Percentiles rank a stretch among this genome's conserved stretches.
phyloP scores from a whole-genome alignment of 2,797 vertebrate species.

The Peromyscus attwateri region DNA sequence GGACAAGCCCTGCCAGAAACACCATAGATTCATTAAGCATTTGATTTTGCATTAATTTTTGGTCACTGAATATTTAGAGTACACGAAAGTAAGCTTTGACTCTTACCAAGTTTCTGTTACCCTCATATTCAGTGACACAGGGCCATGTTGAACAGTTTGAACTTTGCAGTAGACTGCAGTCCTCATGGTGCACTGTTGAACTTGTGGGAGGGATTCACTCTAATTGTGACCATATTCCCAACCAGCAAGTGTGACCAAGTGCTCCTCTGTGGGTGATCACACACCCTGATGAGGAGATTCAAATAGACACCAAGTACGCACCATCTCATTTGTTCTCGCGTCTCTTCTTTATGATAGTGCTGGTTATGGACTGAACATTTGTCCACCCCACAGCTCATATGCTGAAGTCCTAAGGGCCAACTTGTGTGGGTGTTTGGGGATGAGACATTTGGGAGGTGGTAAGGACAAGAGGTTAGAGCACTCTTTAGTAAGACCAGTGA shows the following conservation, averaged over 20 bases:
- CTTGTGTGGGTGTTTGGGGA: no score
- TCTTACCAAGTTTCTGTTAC: background rate
- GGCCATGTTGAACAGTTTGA: background rate
- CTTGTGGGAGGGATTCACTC: background rate
- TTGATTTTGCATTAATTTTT: background rate
- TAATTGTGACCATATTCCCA: accelerated
- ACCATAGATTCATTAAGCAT: background rate
- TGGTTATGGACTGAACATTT: no score
- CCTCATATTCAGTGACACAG: background rate
- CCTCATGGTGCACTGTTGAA: background rate
- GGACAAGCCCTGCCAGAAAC: background rate
- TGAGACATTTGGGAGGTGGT: background rate
- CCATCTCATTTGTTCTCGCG: accelerated
- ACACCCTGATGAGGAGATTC: accelerated
- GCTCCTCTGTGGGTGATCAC: accelerated
- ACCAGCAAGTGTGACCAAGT: accelerated
- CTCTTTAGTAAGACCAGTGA: background rate
- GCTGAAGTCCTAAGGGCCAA: background rate
- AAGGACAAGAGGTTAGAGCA: no score
- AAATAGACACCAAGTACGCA: no score
- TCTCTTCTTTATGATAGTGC: accelerated
- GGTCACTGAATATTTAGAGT: background rate
- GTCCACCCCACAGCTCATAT: accelerated
- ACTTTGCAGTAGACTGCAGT: background rate
- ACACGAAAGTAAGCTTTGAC: background rate